phyloP scores from a whole-genome alignment of 2,888 invertebrate species.

The Anaspis maculata region DNA sequence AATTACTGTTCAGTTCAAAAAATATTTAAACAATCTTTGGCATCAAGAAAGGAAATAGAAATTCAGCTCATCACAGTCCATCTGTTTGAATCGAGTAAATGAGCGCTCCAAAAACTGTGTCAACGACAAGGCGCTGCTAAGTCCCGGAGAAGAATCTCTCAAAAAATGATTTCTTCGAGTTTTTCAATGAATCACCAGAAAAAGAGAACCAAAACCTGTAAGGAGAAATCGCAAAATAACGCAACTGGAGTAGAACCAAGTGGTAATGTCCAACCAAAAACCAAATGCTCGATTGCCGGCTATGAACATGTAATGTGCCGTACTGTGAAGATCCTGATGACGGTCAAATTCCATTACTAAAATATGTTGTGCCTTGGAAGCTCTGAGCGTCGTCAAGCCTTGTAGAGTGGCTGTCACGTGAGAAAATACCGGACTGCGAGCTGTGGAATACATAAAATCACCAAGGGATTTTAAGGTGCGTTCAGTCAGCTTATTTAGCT shows the following conservation, averaged over 20 bases:
- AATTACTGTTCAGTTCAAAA: too few species aligned
- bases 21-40: too few species aligned
- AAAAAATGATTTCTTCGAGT: too few species aligned
- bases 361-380: constrained; percentile 55
- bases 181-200: too few species aligned
- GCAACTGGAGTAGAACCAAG: constrained; percentile 51
- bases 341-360: constrained; percentile 52
- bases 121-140: too few species aligned
- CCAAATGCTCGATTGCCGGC: constrained; percentile 58
- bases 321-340: constrained; percentile 57
- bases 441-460: too few species aligned
- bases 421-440: constrained; percentile 66
- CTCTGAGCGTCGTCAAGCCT: constrained; percentile 67
- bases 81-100: too few species aligned
- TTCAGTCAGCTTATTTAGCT: neutral
- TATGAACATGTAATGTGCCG: constrained; percentile 60
- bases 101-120: too few species aligned
- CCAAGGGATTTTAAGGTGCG: neutral
- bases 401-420: constrained; percentile 64
- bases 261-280: constrained; percentile 57
- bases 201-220: constrained; percentile 41
- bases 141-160: too few species aligned
- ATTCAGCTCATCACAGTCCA: too few species aligned
- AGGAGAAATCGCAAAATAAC: constrained; percentile 56
- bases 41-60: too few species aligned